These are phyloP conservation scores for Acromyrmex echinatior DNA, from an alignment of 1,140 invertebrate genomes.

Conservation along the genomic window DNA sequence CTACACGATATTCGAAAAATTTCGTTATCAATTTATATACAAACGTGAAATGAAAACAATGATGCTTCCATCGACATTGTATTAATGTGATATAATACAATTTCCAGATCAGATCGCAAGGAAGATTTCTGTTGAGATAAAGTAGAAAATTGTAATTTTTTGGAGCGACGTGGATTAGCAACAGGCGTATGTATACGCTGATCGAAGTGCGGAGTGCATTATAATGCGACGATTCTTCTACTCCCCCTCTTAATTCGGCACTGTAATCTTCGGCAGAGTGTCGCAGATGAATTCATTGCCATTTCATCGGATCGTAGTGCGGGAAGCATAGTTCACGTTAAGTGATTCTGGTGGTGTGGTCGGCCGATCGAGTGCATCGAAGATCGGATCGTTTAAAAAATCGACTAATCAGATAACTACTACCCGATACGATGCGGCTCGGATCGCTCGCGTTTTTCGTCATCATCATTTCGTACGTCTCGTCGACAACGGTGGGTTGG, in stretches of 20 bases:
- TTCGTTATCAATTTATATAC: not conserved
- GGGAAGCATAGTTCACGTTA: constrained; percentile 70
- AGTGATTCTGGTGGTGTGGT: constrained; percentile 44
- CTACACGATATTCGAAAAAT: not conserved
- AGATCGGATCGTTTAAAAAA: constrained; percentile 28
- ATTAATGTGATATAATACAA: not conserved
- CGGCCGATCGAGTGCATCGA: constrained; percentile 21
- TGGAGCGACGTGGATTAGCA: not conserved
- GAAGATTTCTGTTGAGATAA: not conserved
- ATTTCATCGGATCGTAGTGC: constrained; percentile 73
- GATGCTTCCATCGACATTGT: not conserved
- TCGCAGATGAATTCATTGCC: constrained; percentile 76
- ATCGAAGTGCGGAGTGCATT: constrained; percentile 36
- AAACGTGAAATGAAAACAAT: not conserved
- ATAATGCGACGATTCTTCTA: constrained; percentile 40
- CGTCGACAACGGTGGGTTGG: constrained; percentile 66
- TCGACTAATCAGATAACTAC: constrained; percentile 17
- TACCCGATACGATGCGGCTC: constrained; percentile 67
- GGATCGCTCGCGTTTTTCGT: constrained; percentile 53
- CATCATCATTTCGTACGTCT: constrained; percentile 41
- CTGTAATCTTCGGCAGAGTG: constrained; percentile 47
- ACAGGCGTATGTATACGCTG: not conserved
- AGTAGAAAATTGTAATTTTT: not conserved
- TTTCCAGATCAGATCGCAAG: not conserved
- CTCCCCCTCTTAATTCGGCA: constrained; percentile 69